phyloP scores from a whole-genome alignment of 2,113 vertebrate genomes.

The Smithornis capensis region DNA sequence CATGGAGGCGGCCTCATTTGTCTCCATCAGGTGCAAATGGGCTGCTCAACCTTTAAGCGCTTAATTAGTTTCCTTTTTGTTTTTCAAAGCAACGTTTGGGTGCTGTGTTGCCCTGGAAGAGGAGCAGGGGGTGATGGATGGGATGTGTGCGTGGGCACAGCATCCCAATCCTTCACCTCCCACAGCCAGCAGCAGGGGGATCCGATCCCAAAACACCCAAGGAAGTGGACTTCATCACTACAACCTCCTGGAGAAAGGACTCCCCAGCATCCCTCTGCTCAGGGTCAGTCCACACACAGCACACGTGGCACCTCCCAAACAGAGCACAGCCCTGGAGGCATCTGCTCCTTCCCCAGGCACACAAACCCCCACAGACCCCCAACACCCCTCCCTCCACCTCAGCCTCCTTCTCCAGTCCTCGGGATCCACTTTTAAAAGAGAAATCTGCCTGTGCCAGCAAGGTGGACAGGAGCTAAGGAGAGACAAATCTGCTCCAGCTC shows the following conservation, averaged over 20 bases:
- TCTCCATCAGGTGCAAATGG: constrained; percentile 35
- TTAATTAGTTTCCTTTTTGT: constrained; percentile 53
- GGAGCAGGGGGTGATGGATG: background rate
- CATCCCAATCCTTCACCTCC: background rate
- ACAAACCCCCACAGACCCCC: rapidly evolving
- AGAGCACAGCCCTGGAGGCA: rapidly evolving
- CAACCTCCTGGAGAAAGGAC: background rate
- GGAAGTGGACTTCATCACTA: background rate
- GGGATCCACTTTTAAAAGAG: background rate
- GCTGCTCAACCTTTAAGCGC: constrained; percentile 37
- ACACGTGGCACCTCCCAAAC: rapidly evolving
- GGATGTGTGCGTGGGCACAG: background rate
- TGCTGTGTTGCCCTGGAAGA: background rate
- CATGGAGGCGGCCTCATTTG: background rate
- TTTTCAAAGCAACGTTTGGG: constrained; percentile 3
- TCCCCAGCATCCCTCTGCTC: background rate
- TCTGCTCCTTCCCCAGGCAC: background rate
- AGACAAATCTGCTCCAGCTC: background rate
- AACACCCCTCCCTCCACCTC: background rate
- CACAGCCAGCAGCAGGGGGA: rapidly evolving
- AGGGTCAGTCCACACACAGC: rapidly evolving
- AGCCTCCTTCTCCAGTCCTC: background rate
- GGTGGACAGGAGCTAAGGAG: background rate
- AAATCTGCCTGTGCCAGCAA: background rate
- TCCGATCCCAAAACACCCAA: rapidly evolving